Evolutionary conservation across 2,888 invertebrate species (phyloP).

Genomic region (Malacosoma neustria): DNA sequence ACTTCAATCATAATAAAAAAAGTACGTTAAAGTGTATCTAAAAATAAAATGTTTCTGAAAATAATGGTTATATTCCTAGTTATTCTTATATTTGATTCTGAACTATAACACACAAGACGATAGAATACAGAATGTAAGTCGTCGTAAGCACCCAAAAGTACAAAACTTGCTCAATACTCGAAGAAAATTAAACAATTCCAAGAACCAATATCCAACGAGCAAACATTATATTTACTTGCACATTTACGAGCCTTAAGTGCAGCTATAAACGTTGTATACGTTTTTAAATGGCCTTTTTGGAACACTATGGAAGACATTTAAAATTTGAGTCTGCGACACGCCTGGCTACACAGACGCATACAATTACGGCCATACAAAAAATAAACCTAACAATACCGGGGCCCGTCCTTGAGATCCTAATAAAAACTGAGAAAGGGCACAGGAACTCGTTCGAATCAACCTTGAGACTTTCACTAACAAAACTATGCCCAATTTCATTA

Average conservation of each 20-base stretch:
- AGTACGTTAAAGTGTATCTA: too few species aligned
- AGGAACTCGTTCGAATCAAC: slow-evolving; percentile 65
- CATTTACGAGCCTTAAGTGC: slow-evolving; percentile 27
- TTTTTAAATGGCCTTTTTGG: slow-evolving; percentile 14
- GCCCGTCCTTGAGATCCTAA: slow-evolving; percentile 67
- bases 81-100: too few species aligned
- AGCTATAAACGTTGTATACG: slow-evolving; percentile 30
- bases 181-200: slow-evolving; percentile 22
- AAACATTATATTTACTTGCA: slow-evolving; percentile 28
- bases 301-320: slow-evolving; percentile 35
- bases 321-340: slow-evolving; percentile 51
- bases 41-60: too few species aligned
- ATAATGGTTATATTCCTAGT: too few species aligned
- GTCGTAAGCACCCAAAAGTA: too few species aligned
- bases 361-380: slow-evolving; percentile 61
- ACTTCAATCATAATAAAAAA: too few species aligned
- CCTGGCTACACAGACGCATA: slow-evolving; percentile 62
- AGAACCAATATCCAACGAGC: slow-evolving; percentile 15
- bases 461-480: slow-evolving; percentile 71
- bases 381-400: slow-evolving; percentile 59
- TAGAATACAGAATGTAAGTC: too few species aligned
- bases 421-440: slow-evolving; percentile 73
- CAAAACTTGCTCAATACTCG: slow-evolving; percentile 10
- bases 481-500: slow-evolving; percentile 52
- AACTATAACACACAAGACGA: too few species aligned